Base-by-base conservation (phyloP, 2,113 vertebrate species). In the Corydoras maculifer region DNA sequence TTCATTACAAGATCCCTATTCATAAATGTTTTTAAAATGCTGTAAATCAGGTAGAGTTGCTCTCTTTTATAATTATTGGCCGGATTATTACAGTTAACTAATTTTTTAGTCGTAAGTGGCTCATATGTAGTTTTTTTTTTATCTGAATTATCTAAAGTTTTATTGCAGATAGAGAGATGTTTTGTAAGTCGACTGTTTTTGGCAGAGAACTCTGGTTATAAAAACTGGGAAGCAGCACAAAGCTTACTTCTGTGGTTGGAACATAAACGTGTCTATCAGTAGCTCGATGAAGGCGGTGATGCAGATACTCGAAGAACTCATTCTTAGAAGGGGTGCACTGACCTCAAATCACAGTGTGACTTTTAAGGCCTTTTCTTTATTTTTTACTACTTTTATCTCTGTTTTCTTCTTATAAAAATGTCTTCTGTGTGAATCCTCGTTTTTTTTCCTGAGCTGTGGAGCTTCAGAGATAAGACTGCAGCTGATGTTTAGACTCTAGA, bases 371-470 rank as follows among this genome's bases (percentile, higher is more conserved):
- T 59, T 25, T 25, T 25, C 35, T 5, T 3, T 58, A 43, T 10
- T 32, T 31, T 14, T 8, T 9, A 3, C 51, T 53, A 14, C 8
- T 3, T 25, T 25, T 25, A n/a, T 59, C 18, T 59, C 15, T 8
- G 4, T n/a, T 9, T 18, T 15, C 5, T 61, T 43, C 25, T 58
- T 9, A 58, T 51, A 7, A 57, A 43, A 62, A 63, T 5, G 0
- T 5, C 2, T 25, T 61, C 29, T 67, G 57, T 51, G 51, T 43
- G 25, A 69, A 75, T 77, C 67, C 18, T 29, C 49, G 29, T 8
- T 12, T 65, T 5, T 70, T 54, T 35, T 29, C 53, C 29, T 61
- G 30, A 12, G 18, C 35, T 43, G 35, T 43, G 35, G 35, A 43
- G 35, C 35, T 10, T 53, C 10, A 8, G 51, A 53, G 51, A 53